Percentiles rank a stretch among this genome's conserved stretches.
Evolutionary conservation across 2,113 vertebrate species (phyloP).

Genomic region (Peromyscus polionotus): DNA sequence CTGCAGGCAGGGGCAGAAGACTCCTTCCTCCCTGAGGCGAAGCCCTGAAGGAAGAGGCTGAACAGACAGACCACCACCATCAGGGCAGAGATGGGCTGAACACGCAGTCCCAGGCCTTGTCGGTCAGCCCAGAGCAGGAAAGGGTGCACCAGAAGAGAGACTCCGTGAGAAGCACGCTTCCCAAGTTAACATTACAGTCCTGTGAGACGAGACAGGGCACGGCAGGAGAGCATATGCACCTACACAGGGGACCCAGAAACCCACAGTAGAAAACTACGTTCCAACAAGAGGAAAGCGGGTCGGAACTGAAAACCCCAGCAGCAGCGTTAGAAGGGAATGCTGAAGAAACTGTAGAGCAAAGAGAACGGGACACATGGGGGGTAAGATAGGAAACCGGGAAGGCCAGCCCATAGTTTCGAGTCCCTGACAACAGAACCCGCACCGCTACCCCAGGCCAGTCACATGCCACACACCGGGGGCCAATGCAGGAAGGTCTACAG

Average conservation of each 20-base stretch:
- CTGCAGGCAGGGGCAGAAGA: not conserved
- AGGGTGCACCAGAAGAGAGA: not conserved
- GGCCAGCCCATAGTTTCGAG: rapidly evolving
- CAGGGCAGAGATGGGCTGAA: not conserved
- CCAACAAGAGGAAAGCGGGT: not conserved
- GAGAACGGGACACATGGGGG: not conserved
- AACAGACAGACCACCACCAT: not conserved
- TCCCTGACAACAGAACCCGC: not conserved
- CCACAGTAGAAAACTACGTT: not conserved
- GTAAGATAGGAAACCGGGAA: not conserved
- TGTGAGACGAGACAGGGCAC: not conserved
- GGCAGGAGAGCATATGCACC: not conserved
- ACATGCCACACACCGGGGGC: no score
- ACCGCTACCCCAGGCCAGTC: no score
- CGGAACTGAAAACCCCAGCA: not conserved
- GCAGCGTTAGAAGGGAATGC: not conserved
- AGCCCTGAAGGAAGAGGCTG: not conserved
- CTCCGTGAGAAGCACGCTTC: not conserved
- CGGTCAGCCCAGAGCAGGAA: not conserved
- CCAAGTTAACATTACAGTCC: not conserved
- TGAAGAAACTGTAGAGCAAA: not conserved
- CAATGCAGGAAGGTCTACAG: not conserved
- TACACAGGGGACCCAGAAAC: not conserved
- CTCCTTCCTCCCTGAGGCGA: not conserved
- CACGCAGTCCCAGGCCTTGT: not conserved